Evolutionary conservation across 2,888 invertebrate species (phyloP).

Genomic region (Pandemis heparana): DNA sequence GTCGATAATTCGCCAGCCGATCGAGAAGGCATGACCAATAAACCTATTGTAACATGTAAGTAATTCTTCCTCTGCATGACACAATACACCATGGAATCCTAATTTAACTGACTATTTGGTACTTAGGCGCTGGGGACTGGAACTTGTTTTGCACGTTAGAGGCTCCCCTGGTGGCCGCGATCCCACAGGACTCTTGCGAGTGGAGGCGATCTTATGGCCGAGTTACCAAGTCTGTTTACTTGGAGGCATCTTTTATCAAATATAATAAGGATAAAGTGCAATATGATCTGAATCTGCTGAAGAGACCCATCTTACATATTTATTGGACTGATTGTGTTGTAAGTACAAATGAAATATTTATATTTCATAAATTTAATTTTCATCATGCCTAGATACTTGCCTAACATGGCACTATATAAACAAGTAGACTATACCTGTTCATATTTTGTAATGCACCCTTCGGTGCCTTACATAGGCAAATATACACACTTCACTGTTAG

Average conservation of each 20-base stretch:
- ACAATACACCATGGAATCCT: not conserved
- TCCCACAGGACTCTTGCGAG: slow-evolving; percentile 95
- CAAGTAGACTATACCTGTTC: not conserved
- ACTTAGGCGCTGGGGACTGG: slow-evolving; percentile 93
- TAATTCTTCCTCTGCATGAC: slow-evolving; percentile 48
- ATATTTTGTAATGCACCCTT: too few species aligned
- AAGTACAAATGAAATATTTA: slow-evolving; percentile 58
- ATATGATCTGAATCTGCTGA: slow-evolving; percentile 91
- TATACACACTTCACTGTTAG: too few species aligned
- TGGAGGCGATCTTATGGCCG: slow-evolving; percentile 97
- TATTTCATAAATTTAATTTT: slow-evolving; percentile 12
- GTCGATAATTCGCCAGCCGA: slow-evolving; percentile 79
- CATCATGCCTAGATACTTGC: not conserved
- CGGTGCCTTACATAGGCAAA: too few species aligned
- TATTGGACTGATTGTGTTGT: slow-evolving; percentile 98
- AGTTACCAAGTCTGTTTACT: slow-evolving; percentile 92
- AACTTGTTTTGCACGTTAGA: slow-evolving; percentile 94
- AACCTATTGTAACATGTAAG: slow-evolving; percentile 91
- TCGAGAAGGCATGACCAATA: slow-evolving; percentile 87
- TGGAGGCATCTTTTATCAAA: slow-evolving; percentile 93
- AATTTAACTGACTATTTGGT: slow-evolving; percentile 39
- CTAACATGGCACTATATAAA: not conserved
- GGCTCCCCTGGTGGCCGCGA: slow-evolving; percentile 90
- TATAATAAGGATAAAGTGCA: slow-evolving; percentile 91
- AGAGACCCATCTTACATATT: slow-evolving; percentile 96